phyloP scores from a whole-genome alignment of 1,140 invertebrate genomes.

The Diabrotica virgifera region DNA sequence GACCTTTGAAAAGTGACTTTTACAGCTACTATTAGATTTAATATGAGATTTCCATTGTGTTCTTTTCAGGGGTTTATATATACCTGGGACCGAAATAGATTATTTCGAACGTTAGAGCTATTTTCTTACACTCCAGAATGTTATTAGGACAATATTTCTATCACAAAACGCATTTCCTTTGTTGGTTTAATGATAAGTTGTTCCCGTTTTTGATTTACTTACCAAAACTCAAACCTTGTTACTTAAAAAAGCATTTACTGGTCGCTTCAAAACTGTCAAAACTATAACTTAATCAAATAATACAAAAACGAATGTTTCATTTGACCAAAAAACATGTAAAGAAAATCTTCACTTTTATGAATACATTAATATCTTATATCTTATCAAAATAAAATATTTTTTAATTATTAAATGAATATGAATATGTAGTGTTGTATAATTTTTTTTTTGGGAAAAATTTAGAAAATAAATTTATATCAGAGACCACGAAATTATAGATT shows the following conservation, averaged over 20 bases:
- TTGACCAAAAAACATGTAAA: no score
- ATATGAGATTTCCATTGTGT: constrained; percentile 42
- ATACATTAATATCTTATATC: no score
- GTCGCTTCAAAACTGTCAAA: no score
- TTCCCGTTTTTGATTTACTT: not conserved
- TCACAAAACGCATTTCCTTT: constrained; percentile 4
- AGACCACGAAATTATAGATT: no score
- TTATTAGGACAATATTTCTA: not conserved
- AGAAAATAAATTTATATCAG: no score
- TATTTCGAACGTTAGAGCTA: constrained; percentile 34
- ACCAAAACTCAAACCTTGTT: not conserved
- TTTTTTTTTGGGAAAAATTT: no score
- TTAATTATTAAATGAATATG: no score
- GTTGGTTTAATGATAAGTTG: constrained; percentile 1
- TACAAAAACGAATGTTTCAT: no score
- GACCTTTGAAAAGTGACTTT: constrained; percentile 45
- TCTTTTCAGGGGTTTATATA: constrained; percentile 32
- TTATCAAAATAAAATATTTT: no score
- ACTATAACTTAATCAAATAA: no score
- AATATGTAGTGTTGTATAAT: no score
- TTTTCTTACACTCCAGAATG: constrained; percentile 5
- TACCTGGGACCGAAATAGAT: constrained; percentile 40
- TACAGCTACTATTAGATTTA: constrained; percentile 45
- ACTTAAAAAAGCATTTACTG: constrained; percentile 4
- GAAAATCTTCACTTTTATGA: no score